These are phyloP conservation scores for Litoditis marina DNA, from an alignment of 2,888 invertebrate species.

Conservation along the genomic window DNA sequence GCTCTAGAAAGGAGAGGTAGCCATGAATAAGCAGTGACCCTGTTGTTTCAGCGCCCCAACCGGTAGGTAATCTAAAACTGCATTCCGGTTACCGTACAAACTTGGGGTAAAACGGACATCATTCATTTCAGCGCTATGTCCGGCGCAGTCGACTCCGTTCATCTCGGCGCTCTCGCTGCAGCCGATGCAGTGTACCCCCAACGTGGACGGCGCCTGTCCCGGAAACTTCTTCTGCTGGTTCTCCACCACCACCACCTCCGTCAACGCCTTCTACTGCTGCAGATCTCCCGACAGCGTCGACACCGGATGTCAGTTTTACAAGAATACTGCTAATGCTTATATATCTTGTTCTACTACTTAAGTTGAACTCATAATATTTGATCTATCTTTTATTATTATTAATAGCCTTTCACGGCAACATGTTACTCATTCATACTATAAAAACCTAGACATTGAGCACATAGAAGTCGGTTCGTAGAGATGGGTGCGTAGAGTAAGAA, in stretches of 20 bases:
- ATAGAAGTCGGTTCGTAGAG: no score
- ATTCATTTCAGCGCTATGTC: conserved; percentile 53
- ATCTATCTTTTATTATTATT: no score
- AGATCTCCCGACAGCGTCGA: conserved; percentile 59
- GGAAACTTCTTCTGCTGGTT: conserved; percentile 62
- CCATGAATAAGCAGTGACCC: no score
- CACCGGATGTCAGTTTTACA: conserved; percentile 53
- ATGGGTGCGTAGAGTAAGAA: background rate
- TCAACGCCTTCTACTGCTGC: conserved; percentile 61
- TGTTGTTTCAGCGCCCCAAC: background rate
- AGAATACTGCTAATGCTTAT: background rate
- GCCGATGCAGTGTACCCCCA: conserved; percentile 61
- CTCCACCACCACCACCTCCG: conserved; percentile 57
- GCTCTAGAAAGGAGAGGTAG: no score
- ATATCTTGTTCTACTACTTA: no score
- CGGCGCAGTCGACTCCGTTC: conserved; percentile 58
- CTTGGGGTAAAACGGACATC: background rate
- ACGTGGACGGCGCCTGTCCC: conserved; percentile 60
- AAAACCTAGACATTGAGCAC: no score
- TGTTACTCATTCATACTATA: no score
- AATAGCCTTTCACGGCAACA: no score
- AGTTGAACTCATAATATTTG: no score
- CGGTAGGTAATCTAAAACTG: no score
- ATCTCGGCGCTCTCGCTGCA: conserved; percentile 60
- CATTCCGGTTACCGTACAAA: no score